Conservation (phyloP, 2,888 invertebrate species). For the Eutolmus rufibarbis region DNA sequence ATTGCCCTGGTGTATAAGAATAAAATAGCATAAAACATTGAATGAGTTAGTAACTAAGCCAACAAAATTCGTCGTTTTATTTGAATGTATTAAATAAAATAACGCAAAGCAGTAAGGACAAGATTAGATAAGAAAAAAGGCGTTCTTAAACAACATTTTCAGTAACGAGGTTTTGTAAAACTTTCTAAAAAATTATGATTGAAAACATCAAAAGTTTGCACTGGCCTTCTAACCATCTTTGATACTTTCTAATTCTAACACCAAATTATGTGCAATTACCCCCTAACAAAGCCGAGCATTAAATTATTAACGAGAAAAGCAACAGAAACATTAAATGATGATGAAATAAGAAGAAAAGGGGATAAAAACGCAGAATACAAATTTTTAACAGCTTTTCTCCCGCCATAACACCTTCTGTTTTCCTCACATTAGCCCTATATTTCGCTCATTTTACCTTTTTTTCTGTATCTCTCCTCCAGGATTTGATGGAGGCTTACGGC, state of each 20-base stretch:
- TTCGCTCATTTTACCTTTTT: background rate
- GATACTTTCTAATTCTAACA: background rate
- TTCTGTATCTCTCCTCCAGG: constrained; percentile 55
- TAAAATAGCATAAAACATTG: too few species aligned
- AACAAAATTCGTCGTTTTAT: too few species aligned
- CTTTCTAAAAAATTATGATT: too few species aligned
- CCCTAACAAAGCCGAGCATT: background rate
- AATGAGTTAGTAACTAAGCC: too few species aligned
- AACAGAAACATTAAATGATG: background rate
- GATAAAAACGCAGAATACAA: background rate
- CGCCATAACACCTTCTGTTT: background rate
- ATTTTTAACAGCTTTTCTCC: background rate
- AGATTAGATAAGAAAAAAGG: too few species aligned
- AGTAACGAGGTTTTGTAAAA: too few species aligned
- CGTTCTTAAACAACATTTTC: too few species aligned
- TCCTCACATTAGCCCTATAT: background rate
- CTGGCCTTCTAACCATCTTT: background rate
- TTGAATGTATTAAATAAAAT: too few species aligned
- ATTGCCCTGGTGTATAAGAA: too few species aligned
- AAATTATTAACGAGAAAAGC: background rate
- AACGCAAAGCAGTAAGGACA: too few species aligned
- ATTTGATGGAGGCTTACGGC: constrained; percentile 79
- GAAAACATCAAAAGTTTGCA: background rate
- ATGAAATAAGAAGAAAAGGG: background rate
- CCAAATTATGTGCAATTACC: background rate